A percentile compares a stretch with the other conserved stretches of the same genome.
Conservation (phyloP, 2,797 vertebrate genomes). For the Microhierax caerulescens region DNA sequence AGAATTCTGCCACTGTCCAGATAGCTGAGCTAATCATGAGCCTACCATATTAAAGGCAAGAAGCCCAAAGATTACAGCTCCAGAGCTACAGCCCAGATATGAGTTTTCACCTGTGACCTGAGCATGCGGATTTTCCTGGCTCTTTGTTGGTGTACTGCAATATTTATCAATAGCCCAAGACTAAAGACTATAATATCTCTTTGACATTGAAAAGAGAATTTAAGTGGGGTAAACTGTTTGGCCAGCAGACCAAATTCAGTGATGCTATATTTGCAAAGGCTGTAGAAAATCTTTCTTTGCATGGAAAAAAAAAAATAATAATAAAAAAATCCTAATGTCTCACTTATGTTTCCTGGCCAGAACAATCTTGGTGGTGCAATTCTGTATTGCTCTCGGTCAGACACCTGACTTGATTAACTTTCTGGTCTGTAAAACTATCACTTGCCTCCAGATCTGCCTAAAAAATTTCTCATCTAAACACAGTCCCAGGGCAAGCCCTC, state of each 20-base stretch:
- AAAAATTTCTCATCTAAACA: background rate
- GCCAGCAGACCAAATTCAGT: background rate
- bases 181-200: background rate
- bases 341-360: background rate
- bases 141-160: background rate
- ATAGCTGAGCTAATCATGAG: background rate
- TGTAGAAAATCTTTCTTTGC: background rate
- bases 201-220: background rate
- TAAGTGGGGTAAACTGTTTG: background rate
- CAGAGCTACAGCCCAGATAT: background rate
- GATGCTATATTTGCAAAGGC: background rate
- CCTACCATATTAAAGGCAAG: background rate
- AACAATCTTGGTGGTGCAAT: background rate
- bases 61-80: background rate
- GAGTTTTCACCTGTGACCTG: background rate
- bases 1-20: background rate
- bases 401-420: background rate
- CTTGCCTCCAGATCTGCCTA: background rate
- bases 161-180: background rate
- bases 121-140: background rate
- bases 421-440: background rate
- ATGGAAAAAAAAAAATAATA: accelerated
- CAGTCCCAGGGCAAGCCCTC: background rate
- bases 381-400: accelerated
- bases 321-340: background rate